A percentile compares a stretch with the other conserved stretches of the same genome.
Conservation (phyloP, 2,113 vertebrate genomes). For the Dolichallabes microphthalmus region DNA sequence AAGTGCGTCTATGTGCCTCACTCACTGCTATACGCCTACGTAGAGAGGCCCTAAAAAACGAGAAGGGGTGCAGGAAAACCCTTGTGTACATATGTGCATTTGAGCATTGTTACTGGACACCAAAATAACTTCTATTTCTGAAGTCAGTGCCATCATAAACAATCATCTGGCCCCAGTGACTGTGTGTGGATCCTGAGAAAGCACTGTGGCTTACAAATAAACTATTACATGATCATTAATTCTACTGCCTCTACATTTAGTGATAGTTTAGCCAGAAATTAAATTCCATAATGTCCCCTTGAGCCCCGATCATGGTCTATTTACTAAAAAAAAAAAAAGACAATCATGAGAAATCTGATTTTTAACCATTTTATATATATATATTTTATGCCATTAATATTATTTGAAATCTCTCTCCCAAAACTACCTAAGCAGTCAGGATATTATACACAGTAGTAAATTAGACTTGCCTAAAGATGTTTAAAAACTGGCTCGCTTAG, state of each 20-base stretch:
- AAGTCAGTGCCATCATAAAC: conserved; percentile 31
- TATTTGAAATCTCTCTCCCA: not conserved
- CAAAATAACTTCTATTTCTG: conserved; percentile 24
- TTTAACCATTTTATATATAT: not conserved
- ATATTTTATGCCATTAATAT: not conserved
- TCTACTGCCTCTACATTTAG: not conserved
- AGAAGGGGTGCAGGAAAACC: not conserved
- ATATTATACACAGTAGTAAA: not conserved
- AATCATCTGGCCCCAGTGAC: not conserved
- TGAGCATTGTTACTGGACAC: conserved; percentile 24
- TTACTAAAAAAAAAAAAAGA: not conserved
- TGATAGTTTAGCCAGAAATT: not conserved
- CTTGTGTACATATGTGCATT: conserved; percentile 10
- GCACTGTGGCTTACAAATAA: conserved; percentile 9
- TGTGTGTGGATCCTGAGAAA: conserved; percentile 19
- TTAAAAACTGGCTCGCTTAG: not conserved
- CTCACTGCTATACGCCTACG: not conserved
- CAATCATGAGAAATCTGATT: not conserved
- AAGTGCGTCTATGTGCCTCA: not conserved
- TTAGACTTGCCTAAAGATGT: not conserved
- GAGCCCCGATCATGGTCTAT: not conserved
- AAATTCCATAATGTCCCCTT: not conserved
- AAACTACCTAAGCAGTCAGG: not conserved
- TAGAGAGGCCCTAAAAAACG: not conserved
- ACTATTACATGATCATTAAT: not conserved